A percentile compares a stretch with the other conserved stretches of the same genome.
These are phyloP conservation scores for Neopelma chrysocephalum DNA, from an alignment of 2,797 vertebrate species.

Conservation along the genomic window DNA sequence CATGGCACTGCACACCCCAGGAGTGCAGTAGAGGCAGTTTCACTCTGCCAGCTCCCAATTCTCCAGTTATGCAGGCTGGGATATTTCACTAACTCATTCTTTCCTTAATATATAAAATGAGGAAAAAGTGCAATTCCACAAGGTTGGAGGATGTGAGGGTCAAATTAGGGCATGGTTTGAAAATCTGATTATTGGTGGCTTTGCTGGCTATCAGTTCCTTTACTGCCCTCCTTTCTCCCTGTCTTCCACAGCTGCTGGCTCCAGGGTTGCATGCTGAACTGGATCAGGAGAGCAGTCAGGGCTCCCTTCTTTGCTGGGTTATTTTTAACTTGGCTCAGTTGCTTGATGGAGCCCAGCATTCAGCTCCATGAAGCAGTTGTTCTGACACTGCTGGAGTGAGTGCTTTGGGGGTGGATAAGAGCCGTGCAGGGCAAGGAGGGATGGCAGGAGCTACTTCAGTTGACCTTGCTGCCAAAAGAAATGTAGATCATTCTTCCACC, in stretches of 20 bases:
- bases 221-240: not conserved
- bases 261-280: not conserved
- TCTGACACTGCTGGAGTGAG: not conserved
- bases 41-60: not conserved
- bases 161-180: not conserved
- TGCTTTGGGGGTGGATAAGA: not conserved
- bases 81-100: not conserved
- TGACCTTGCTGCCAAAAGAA: not conserved
- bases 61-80: not conserved
- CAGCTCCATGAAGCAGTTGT: not conserved
- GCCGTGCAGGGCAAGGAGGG: not conserved
- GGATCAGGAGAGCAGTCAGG: not conserved
- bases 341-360: not conserved
- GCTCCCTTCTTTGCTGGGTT: not conserved
- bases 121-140: not conserved
- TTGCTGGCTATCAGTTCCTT: not conserved
- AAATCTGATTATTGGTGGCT: not conserved
- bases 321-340: slow-evolving; percentile 15
- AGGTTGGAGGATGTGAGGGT: not conserved
- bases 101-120: not conserved
- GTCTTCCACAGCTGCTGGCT: not conserved
- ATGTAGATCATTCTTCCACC: not conserved
- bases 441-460: not conserved
- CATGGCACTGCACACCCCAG: not conserved
- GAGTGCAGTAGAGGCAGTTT: not conserved